Evolutionary conservation across 2,113 vertebrate genomes (phyloP).

Genomic region (human (Homo sapiens)): GRCh38 chr5:75895501-75896000

Average conservation of each 20-base stretch:
- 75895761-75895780: background rate
- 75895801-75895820: background rate
- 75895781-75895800: background rate
- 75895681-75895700: background rate
- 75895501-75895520: background rate
- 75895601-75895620: background rate
- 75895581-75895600: background rate
- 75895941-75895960: background rate
- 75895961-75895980: background rate
- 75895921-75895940: background rate
- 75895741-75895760: background rate
- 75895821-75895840: background rate
- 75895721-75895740: background rate
- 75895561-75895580: background rate
- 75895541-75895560: background rate
- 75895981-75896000: background rate
- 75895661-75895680: background rate
- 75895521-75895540: background rate
- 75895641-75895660: background rate
- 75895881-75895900: background rate
- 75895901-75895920: background rate
- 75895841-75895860: background rate
- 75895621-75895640: background rate
- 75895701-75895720: background rate
- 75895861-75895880: background rate